These are phyloP conservation scores for Erpetoichthys calabaricus DNA, from an alignment of 2,797 vertebrate genomes.

Conservation along the genomic window DNA sequence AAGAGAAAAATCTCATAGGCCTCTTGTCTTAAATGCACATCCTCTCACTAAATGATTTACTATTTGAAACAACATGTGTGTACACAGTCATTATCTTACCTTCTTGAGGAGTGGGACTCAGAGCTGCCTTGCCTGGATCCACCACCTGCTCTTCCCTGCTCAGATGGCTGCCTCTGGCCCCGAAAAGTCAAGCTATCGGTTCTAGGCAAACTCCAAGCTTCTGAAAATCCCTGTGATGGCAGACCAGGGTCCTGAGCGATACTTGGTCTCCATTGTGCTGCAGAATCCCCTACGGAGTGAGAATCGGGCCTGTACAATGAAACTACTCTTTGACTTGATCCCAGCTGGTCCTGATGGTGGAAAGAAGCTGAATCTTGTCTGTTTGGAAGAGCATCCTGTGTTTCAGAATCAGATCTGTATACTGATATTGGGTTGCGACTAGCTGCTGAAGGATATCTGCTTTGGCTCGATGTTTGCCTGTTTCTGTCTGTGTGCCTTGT, in stretches of 20 bases:
- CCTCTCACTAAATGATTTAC: too few relatives aligned
- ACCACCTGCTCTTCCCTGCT: too few relatives aligned
- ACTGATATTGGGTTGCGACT: conserved; percentile 47
- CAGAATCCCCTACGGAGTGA: conserved; percentile 17
- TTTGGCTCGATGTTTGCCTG: conserved; percentile 25
- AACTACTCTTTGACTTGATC: conserved; percentile 13
- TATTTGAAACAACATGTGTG: too few relatives aligned
- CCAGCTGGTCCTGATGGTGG: too few relatives aligned
- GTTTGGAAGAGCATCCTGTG: conserved; percentile 14
- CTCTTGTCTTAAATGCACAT: too few relatives aligned
- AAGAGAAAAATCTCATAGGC: too few relatives aligned
- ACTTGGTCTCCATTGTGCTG: conserved; percentile 8
- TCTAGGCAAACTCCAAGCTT: too few relatives aligned
- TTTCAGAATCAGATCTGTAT: conserved; percentile 28
- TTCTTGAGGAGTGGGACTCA: too few relatives aligned
- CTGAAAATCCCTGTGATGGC: conserved; percentile 12
- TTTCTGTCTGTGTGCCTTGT: conserved; percentile 7
- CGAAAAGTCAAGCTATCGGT: too few relatives aligned
- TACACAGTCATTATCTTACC: too few relatives aligned
- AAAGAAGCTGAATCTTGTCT: conserved; percentile 5
- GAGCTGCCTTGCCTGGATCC: too few relatives aligned
- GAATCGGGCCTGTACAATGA: conserved; percentile 11
- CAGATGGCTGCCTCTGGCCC: too few relatives aligned
- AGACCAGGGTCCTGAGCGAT: conserved; percentile 11
- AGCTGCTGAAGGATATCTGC: conserved; percentile 14